Evolutionary conservation across 53 echinoderm and acorn worm genomes (phyloP).

Genomic region (Echinarachnius parma): DNA sequence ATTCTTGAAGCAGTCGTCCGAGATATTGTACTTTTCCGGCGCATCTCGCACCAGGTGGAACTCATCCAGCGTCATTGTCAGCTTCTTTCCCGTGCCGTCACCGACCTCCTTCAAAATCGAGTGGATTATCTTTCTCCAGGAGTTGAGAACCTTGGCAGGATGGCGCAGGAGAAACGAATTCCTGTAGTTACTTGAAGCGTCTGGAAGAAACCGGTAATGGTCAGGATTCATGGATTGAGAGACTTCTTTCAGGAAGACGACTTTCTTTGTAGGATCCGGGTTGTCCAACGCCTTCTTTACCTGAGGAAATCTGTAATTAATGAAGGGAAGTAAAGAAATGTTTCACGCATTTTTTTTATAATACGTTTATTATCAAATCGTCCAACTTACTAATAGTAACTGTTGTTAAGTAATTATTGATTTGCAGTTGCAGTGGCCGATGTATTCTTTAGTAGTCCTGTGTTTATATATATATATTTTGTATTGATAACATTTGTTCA

Average conservation of each 20-base stretch:
- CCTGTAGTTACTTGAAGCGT: constrained; percentile 37
- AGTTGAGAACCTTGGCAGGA: constrained; percentile 22
- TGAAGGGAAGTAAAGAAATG: no score
- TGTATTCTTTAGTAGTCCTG: no score
- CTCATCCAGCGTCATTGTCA: constrained; percentile 14
- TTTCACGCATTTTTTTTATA: no score
- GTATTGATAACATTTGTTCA: no score
- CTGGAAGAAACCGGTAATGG: constrained; percentile 34
- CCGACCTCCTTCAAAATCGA: constrained; percentile 8
- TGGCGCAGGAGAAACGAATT: constrained; percentile 27
- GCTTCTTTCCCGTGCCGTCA: constrained; percentile 3
- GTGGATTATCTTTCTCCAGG: constrained; percentile 23
- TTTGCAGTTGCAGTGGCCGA: no score
- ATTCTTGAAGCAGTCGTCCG: constrained; percentile 10
- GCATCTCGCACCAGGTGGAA: constrained; percentile 16
- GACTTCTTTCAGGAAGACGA: constrained; percentile 23
- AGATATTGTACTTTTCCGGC: neutral
- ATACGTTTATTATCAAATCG: no score
- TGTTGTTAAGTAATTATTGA: no score
- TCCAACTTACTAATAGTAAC: no score
- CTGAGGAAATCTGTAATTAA: constrained; percentile 8
- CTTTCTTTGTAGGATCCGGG: constrained; percentile 20
- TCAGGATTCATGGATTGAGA: neutral
- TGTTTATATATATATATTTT: no score
- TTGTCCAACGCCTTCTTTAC: constrained; percentile 24